Conservation (phyloP, 2,113 vertebrate species). For the Daubentonia madagascariensis region DNA sequence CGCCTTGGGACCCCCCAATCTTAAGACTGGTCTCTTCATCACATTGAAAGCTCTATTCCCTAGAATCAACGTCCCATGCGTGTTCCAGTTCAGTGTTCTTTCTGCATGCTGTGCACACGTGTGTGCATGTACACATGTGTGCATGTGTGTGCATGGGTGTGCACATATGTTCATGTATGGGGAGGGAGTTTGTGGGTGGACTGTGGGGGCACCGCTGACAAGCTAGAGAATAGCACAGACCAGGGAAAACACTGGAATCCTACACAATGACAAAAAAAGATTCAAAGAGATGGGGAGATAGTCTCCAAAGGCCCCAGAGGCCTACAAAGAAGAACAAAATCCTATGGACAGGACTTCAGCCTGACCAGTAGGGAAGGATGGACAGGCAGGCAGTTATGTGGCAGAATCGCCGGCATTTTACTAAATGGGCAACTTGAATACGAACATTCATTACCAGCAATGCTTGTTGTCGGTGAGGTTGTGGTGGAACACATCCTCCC, state of each 20-base stretch:
- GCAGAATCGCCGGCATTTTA: too few species aligned
- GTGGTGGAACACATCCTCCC: too few species aligned
- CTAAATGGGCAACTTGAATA: too few species aligned
- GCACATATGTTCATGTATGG: accelerated
- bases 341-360: not conserved
- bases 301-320: not conserved
- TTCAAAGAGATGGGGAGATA: not conserved
- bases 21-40: not conserved
- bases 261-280: not conserved
- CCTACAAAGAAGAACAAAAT: not conserved
- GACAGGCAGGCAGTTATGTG: accelerated
- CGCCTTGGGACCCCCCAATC: accelerated
- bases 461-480: not conserved
- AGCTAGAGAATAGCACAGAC: not conserved
- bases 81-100: accelerated
- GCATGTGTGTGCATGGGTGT: accelerated
- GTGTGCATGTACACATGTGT: accelerated
- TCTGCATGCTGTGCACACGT: accelerated
- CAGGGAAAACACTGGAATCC: not conserved
- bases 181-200: not conserved
- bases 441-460: accelerated
- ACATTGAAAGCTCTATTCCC: accelerated
- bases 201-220: not conserved
- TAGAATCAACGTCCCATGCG: accelerated
- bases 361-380: accelerated